A percentile compares a stretch with the other conserved stretches of the same genome.
Evolutionary conservation across 2,888 invertebrate species (phyloP).

Genomic region (Apamea epomidion): DNA sequence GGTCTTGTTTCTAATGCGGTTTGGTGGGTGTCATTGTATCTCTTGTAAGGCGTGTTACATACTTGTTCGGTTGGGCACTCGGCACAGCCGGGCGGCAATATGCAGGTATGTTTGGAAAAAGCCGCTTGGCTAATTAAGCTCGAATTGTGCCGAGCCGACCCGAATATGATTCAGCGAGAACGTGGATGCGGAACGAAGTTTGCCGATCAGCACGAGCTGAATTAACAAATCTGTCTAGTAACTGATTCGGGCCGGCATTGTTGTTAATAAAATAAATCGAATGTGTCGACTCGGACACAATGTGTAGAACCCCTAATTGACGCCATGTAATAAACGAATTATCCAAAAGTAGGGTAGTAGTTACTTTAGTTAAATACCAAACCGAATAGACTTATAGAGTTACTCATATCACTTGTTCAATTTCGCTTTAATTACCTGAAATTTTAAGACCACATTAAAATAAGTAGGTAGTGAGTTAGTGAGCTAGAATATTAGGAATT

Average conservation of each 20-base stretch:
- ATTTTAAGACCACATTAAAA: constrained; percentile 57
- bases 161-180: background rate
- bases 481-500: constrained; percentile 56
- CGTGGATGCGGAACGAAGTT: background rate
- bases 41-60: background rate
- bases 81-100: background rate
- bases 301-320: background rate
- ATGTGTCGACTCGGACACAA: background rate
- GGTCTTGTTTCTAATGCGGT: no score
- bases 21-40: background rate
- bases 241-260: background rate
- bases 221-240: background rate
- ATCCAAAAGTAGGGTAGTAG: background rate
- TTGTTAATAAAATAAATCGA: background rate
- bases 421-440: constrained; percentile 65
- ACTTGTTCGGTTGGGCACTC: background rate
- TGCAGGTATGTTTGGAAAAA: background rate
- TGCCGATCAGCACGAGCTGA: background rate
- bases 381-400: constrained; percentile 33
- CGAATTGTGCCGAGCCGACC: no score
- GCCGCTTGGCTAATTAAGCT: background rate
- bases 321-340: background rate
- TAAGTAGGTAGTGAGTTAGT: constrained; percentile 59
- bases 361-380: constrained; percentile 26
- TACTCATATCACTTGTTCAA: constrained; percentile 70